Conservation (phyloP, 2,888 invertebrate species). For the Sarcophaga subvicina region DNA sequence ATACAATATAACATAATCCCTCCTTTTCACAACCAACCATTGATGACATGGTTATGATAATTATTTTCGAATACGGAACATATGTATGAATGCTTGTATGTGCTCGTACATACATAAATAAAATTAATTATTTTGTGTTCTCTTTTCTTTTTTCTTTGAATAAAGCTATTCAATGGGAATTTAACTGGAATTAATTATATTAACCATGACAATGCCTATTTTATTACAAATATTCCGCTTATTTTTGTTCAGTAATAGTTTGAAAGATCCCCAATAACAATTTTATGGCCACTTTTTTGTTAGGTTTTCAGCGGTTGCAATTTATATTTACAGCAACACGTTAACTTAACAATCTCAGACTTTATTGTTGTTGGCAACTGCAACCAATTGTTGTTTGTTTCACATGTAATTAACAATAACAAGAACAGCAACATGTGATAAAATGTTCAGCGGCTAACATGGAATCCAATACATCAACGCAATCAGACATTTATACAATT, state of each 20-base stretch:
- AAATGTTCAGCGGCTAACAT: background rate
- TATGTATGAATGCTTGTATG: too few relatives aligned
- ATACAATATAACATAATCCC: too few relatives aligned
- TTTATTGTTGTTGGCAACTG: constrained; percentile 1
- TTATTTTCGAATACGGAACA: too few relatives aligned
- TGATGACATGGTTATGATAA: too few relatives aligned
- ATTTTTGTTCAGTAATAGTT: background rate
- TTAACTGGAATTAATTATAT: constrained; percentile 50
- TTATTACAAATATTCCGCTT: constrained; percentile 30
- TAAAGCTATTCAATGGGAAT: background rate
- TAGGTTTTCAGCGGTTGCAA: too few relatives aligned
- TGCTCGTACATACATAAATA: too few relatives aligned
- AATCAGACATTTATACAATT: constrained; percentile 3
- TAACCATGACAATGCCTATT: constrained; percentile 56
- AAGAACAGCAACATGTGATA: background rate
- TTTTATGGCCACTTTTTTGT: background rate
- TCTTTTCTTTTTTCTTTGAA: too few relatives aligned
- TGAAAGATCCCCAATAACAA: constrained; percentile 4
- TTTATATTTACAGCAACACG: background rate
- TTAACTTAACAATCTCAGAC: background rate
- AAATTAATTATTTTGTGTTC: too few relatives aligned
- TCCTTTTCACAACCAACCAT: too few relatives aligned
- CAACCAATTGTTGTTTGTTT: constrained; percentile 27
- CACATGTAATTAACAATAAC: constrained; percentile 38
- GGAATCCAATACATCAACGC: background rate